Evolutionary conservation across 2,113 vertebrate genomes (phyloP).

Genomic region (Delphinapterus leucas): DNA sequence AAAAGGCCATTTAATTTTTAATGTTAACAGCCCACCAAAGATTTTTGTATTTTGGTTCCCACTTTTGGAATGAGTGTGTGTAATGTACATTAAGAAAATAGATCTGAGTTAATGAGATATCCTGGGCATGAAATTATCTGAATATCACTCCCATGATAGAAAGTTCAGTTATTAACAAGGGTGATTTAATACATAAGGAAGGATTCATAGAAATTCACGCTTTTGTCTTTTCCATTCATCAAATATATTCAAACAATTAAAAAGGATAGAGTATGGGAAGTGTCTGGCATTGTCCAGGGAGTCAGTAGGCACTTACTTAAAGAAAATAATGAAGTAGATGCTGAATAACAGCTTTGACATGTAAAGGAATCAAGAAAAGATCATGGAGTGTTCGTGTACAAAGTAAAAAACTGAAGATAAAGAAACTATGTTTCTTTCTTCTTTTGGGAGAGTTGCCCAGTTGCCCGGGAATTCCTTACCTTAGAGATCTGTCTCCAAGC

Average conservation of each 20-base stretch:
- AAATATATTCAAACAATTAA: not conserved
- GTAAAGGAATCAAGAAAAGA: not conserved
- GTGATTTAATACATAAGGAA: not conserved
- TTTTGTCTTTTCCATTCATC: not conserved
- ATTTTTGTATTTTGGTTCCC: not conserved
- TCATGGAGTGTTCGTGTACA: not conserved
- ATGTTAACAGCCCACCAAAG: not conserved
- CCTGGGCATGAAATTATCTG: not conserved
- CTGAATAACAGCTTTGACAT: not conserved
- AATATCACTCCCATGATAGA: not conserved
- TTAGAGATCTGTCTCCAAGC: not conserved
- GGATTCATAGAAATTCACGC: not conserved
- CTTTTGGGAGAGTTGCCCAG: not conserved
- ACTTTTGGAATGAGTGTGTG: not conserved
- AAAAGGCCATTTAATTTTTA: slow-evolving; percentile 7
- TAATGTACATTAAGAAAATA: not conserved
- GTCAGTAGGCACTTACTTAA: not conserved
- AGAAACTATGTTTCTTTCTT: not conserved
- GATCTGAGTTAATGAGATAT: not conserved
- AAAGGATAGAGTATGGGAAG: not conserved
- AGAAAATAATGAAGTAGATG: not conserved
- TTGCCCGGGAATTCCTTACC: not conserved
- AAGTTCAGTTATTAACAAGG: not conserved
- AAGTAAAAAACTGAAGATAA: not conserved
- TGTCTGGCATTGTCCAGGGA: not conserved